Percentiles rank a stretch among this genome's conserved stretches.
Conservation (phyloP, 2,797 vertebrate species). For the Falco columbarius region DNA sequence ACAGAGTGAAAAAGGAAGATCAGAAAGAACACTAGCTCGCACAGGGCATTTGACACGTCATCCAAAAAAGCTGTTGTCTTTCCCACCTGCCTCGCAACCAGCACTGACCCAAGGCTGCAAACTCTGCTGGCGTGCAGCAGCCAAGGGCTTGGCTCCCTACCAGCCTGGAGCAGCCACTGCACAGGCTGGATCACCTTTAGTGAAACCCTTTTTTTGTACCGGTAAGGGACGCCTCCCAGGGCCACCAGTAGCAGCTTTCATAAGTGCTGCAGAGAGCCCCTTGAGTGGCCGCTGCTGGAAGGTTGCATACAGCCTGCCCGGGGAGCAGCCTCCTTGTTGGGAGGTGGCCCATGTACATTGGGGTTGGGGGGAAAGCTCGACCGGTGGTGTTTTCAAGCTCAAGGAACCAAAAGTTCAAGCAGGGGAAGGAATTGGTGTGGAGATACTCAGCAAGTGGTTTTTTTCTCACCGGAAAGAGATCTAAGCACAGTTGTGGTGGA, state of each 20-base stretch:
- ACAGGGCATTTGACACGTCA: not conserved
- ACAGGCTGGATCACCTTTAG: not conserved
- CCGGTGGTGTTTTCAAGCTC: rapidly evolving
- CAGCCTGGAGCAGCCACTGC: not conserved
- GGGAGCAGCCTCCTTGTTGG: not conserved
- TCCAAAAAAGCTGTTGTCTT: not conserved
- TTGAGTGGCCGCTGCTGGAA: not conserved
- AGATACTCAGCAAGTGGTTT: not conserved
- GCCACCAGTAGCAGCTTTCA: rapidly evolving
- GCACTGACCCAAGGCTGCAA: not conserved
- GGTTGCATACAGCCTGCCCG: rapidly evolving
- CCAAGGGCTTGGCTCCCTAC: rapidly evolving
- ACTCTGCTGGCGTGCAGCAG: rapidly evolving
- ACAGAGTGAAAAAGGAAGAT: not conserved
- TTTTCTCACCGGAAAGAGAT: not conserved
- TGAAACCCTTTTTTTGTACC: not conserved
- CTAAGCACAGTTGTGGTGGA: not conserved
- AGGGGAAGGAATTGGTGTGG: not conserved
- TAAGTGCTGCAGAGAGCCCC: not conserved
- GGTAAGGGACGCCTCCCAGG: not conserved
- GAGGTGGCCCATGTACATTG: not conserved
- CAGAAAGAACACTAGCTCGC: not conserved
- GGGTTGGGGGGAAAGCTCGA: not conserved
- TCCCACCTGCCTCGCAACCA: not conserved
- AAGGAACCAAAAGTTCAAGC: not conserved